Evolutionary conservation across 2,888 invertebrate species (phyloP).

Genomic region (Steromphala cineraria): DNA sequence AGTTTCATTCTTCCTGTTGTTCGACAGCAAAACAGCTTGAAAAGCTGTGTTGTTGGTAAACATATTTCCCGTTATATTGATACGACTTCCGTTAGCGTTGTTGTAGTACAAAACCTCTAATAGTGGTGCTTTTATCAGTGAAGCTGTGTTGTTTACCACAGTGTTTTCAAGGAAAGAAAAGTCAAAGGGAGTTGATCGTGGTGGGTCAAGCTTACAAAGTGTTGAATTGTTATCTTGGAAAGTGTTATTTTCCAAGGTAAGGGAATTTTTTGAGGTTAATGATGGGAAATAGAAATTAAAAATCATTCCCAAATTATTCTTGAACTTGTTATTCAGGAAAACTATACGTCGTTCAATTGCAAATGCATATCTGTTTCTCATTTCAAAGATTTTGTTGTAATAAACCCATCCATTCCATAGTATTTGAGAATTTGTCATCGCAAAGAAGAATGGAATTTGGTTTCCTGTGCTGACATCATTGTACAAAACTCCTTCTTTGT

Average conservation of each 20-base stretch:
- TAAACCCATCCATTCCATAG: not conserved
- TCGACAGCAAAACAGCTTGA: not conserved
- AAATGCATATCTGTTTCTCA: too few species aligned
- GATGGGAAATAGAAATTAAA: not conserved
- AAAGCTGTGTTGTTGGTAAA: not conserved
- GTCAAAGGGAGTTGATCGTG: not conserved
- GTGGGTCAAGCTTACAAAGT: not conserved
- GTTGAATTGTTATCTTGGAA: not conserved
- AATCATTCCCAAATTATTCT: not conserved
- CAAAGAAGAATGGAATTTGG: not conserved
- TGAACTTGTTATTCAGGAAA: not conserved
- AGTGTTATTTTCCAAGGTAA: not conserved
- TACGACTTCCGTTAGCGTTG: not conserved
- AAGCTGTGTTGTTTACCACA: not conserved
- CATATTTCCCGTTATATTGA: not conserved
- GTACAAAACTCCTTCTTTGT: not conserved
- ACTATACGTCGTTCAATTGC: not conserved
- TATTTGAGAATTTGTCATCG: not conserved
- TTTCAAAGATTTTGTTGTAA: not conserved
- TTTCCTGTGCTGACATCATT: not conserved
- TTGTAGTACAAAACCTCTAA: not conserved
- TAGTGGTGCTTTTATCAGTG: not conserved
- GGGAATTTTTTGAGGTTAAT: not conserved
- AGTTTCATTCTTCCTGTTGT: not conserved
- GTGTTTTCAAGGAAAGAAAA: not conserved